These are phyloP conservation scores for Tricholauxania praeusta DNA, from an alignment of 2,888 invertebrate genomes.

Conservation along the genomic window DNA sequence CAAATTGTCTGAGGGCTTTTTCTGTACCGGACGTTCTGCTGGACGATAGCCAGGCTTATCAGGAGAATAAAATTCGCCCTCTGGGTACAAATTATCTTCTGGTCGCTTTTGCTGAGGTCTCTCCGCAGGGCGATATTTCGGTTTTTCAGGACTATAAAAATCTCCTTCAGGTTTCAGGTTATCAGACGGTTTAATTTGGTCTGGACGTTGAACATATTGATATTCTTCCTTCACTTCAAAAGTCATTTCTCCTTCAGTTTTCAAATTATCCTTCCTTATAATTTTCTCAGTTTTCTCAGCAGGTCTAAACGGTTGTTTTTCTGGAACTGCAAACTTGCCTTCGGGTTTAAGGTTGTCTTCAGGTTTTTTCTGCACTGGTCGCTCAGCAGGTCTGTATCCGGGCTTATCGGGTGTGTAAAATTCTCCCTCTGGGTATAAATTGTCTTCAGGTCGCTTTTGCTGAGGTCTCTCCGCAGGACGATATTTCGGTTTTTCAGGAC, in stretches of 20 bases:
- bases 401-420: constrained; percentile 69
- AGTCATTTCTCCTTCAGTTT: constrained; percentile 70
- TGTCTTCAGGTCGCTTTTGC: constrained; percentile 67
- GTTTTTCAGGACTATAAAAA: constrained; percentile 64
- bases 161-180: constrained; percentile 68
- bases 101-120: constrained; percentile 68
- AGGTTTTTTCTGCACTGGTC: constrained; percentile 67
- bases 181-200: constrained; percentile 61
- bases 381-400: constrained; percentile 68
- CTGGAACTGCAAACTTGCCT: constrained; percentile 57
- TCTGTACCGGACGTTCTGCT: constrained; percentile 65
- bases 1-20: constrained; percentile 68
- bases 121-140: constrained; percentile 60
- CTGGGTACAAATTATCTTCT: constrained; percentile 73
- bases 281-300: constrained; percentile 70
- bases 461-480: constrained; percentile 62
- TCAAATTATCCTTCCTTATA: constrained; percentile 71
- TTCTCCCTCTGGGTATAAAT: constrained; percentile 72
- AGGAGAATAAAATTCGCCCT: constrained; percentile 70
- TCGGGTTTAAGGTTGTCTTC: constrained; percentile 70
- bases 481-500: constrained; percentile 64
- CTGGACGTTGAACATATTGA: constrained; percentile 57
- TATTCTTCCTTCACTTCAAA: constrained; percentile 66
- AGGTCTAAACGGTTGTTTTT: constrained; percentile 66
- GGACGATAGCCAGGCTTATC: constrained; percentile 60